Evolutionary conservation across 2,888 invertebrate species (phyloP).

Genomic region (Drosophila antonietae): DNA sequence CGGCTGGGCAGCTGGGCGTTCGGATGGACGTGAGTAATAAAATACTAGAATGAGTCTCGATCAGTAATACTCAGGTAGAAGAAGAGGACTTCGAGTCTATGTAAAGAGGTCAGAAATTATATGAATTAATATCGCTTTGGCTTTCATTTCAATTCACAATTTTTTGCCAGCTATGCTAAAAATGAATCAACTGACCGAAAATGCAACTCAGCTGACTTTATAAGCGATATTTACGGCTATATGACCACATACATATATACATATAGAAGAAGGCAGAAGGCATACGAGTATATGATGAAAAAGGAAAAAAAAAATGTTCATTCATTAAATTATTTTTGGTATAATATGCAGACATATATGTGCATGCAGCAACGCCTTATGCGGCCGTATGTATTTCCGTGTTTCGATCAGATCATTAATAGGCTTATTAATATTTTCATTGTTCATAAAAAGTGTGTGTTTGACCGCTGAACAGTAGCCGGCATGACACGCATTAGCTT

Average conservation of each 20-base stretch:
- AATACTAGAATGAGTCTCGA: not conserved
- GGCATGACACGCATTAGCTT: conserved; percentile 61
- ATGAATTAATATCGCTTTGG: conserved; percentile 11
- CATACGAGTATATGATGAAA: not conserved
- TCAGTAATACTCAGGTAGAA: conserved; percentile 6
- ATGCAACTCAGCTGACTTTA: conserved; percentile 25
- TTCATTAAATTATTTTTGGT: conserved; percentile 27
- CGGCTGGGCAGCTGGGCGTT: conserved; percentile 12
- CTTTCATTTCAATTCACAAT: conserved; percentile 7
- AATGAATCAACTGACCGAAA: conserved; percentile 13
- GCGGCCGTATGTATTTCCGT: conserved; percentile 17
- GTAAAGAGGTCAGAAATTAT: conserved; percentile 15
- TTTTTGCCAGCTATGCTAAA: conserved; percentile 12
- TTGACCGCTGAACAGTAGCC: conserved; percentile 55
- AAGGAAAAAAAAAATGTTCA: conserved; percentile 22
- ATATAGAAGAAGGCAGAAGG: not conserved
- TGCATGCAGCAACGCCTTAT: conserved; percentile 4
- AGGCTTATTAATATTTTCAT: conserved; percentile 56
- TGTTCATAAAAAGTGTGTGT: conserved; percentile 32
- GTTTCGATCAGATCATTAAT: conserved; percentile 47
- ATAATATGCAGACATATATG: conserved; percentile 17
- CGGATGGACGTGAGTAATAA: not conserved
- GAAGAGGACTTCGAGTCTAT: not conserved
- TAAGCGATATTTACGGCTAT: conserved; percentile 6
- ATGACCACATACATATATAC: not conserved